phyloP scores from a whole-genome alignment of 2,888 invertebrate species.

The Deilephila porcellus region DNA sequence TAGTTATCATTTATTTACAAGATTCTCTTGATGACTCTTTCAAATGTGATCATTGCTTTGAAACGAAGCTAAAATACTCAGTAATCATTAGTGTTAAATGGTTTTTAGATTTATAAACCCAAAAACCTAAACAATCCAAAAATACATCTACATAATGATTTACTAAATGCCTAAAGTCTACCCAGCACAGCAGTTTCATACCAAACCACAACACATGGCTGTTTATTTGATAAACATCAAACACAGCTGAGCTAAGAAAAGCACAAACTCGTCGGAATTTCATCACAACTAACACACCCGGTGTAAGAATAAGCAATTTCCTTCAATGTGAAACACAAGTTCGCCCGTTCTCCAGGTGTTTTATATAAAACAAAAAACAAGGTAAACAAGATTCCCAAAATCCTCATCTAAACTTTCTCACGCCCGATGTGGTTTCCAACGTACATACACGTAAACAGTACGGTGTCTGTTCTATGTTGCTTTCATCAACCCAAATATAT shows the following conservation, averaged over 20 bases:
- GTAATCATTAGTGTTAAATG: too few relatives aligned
- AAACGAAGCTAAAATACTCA: too few relatives aligned
- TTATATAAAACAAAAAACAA: constrained; percentile 44
- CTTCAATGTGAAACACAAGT: constrained; percentile 49
- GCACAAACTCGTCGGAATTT: background rate
- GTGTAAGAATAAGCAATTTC: constrained; percentile 46
- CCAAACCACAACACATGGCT: background rate
- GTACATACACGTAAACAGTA: constrained; percentile 52
- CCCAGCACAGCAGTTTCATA: background rate
- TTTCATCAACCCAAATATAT: constrained; percentile 49
- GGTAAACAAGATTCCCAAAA: constrained; percentile 62
- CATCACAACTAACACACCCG: constrained; percentile 35
- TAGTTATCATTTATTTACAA: too few relatives aligned
- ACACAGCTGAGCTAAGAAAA: constrained; percentile 9
- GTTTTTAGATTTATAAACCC: too few relatives aligned
- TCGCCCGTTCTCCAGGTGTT: constrained; percentile 50
- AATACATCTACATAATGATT: background rate
- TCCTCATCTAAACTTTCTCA: constrained; percentile 72
- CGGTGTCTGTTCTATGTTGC: constrained; percentile 62
- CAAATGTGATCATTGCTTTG: too few relatives aligned
- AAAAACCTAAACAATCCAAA: background rate
- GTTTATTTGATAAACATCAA: constrained; percentile 1
- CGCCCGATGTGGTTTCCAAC: constrained; percentile 48
- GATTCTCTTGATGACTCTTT: too few relatives aligned
- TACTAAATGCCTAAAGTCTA: background rate